Percentiles rank a stretch among this genome's conserved stretches.
Conservation (phyloP, 2,797 vertebrate genomes). For the Picus viridis region DNA sequence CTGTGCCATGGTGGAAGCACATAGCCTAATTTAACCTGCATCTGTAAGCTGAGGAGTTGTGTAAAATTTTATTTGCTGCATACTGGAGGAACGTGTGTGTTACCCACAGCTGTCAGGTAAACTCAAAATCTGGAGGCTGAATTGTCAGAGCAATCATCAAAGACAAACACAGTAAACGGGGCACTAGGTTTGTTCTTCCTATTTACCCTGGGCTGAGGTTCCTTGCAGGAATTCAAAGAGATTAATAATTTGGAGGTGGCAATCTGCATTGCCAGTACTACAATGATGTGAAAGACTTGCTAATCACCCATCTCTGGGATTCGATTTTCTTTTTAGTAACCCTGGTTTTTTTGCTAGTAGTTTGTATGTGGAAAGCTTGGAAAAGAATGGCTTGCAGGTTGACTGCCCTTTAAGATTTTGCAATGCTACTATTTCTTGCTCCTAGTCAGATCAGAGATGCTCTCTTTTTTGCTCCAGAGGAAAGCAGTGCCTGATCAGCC, state of each 20-base stretch:
- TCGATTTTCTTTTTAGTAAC: not conserved
- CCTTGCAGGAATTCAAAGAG: not conserved
- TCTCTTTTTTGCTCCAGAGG: not conserved
- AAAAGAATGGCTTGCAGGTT: not conserved
- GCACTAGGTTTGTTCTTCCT: not conserved
- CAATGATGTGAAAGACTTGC: not conserved
- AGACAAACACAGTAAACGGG: accelerated
- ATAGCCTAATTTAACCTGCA: not conserved
- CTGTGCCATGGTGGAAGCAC: not conserved
- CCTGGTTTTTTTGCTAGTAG: not conserved
- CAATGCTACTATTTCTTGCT: not conserved
- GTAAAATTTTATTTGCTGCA: not conserved
- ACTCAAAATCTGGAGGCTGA: not conserved
- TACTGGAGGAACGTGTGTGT: not conserved
- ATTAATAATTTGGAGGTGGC: not conserved
- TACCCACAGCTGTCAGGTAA: not conserved
- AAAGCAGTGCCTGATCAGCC: not conserved
- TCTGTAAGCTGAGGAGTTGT: not conserved
- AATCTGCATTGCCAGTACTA: not conserved
- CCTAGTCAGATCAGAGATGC: not conserved
- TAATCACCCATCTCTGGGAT: not conserved
- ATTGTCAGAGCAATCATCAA: not conserved
- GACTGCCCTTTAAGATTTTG: constrained; percentile 20
- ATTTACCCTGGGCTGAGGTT: not conserved
- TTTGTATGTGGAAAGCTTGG: not conserved